These are phyloP conservation scores for Papilio elwesi DNA, from an alignment of 2,888 invertebrate species.

Conservation along the genomic window DNA sequence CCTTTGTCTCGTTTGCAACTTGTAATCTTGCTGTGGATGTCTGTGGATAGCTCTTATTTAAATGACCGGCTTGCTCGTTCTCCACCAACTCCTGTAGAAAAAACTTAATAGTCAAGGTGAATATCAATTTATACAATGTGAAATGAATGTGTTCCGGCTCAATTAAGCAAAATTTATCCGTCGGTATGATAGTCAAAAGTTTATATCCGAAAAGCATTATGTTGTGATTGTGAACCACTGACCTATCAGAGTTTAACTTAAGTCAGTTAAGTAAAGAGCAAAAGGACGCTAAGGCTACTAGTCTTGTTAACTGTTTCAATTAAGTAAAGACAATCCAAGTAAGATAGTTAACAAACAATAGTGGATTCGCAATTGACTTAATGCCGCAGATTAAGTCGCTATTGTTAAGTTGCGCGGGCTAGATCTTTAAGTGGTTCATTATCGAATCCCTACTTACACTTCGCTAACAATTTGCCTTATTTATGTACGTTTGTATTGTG, in stretches of 20 bases:
- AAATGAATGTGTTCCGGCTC: no score
- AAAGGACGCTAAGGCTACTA: slow-evolving; percentile 18
- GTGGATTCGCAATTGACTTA: slow-evolving; percentile 34
- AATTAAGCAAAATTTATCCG: no score
- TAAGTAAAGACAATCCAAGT: slow-evolving; percentile 31
- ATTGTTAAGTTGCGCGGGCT: slow-evolving; percentile 27
- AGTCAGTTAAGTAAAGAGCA: slow-evolving; percentile 23
- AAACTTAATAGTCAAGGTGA: no score
- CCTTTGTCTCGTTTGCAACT: no score
- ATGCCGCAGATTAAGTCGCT: slow-evolving; percentile 35
- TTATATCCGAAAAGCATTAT: neutral
- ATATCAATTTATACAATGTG: no score
- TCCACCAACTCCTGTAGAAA: no score
- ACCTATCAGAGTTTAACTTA: slow-evolving; percentile 11
- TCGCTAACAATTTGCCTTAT: neutral
- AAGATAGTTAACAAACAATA: slow-evolving; percentile 37
- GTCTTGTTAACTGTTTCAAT: slow-evolving; percentile 31
- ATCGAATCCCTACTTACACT: slow-evolving; percentile 5
- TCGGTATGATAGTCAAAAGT: neutral
- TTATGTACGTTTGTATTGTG: neutral
- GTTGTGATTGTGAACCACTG: neutral
- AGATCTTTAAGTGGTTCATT: slow-evolving; percentile 26
- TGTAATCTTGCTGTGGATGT: no score
- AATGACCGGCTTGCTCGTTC: no score
- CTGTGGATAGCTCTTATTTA: no score